These are phyloP conservation scores for Microtus montanus DNA, from an alignment of 2,113 vertebrate species.

Conservation along the genomic window DNA sequence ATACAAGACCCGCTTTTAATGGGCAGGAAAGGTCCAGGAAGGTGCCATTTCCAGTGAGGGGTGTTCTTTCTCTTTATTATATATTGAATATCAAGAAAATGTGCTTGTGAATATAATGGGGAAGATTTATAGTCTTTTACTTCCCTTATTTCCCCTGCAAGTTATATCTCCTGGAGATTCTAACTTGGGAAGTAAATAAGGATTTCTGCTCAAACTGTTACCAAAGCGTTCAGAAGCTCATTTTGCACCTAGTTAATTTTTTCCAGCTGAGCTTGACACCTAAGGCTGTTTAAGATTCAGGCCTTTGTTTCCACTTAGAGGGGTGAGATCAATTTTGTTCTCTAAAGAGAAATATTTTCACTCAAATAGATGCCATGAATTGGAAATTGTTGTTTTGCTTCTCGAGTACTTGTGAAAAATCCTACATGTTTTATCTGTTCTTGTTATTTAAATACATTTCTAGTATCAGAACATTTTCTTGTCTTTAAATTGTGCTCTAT, in stretches of 20 bases:
- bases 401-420: slow-evolving; percentile 22
- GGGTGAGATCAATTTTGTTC: slow-evolving; percentile 53
- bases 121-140: slow-evolving; percentile 57
- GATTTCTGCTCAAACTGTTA: slow-evolving; percentile 56
- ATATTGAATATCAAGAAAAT: slow-evolving; percentile 37
- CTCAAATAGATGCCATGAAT: slow-evolving; percentile 44
- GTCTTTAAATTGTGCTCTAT: slow-evolving; percentile 35
- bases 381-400: slow-evolving; percentile 37
- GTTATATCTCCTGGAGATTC: background rate
- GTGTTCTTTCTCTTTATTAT: slow-evolving; percentile 17
- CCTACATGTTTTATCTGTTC: background rate
- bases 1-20: background rate
- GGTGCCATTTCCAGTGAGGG: background rate
- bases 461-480: background rate
- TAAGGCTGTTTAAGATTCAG: slow-evolving; percentile 41
- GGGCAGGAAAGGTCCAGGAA: background rate
- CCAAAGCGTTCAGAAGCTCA: slow-evolving; percentile 1
- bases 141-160: slow-evolving; percentile 38
- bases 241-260: slow-evolving; percentile 25
- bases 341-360: slow-evolving; percentile 58
- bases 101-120: background rate
- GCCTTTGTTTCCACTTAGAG: slow-evolving; percentile 33
- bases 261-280: background rate
- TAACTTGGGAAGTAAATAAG: slow-evolving; percentile 57
- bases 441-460: background rate